These are phyloP conservation scores for Patella depressa DNA, from an alignment of 2,888 invertebrate species.

Conservation along the genomic window DNA sequence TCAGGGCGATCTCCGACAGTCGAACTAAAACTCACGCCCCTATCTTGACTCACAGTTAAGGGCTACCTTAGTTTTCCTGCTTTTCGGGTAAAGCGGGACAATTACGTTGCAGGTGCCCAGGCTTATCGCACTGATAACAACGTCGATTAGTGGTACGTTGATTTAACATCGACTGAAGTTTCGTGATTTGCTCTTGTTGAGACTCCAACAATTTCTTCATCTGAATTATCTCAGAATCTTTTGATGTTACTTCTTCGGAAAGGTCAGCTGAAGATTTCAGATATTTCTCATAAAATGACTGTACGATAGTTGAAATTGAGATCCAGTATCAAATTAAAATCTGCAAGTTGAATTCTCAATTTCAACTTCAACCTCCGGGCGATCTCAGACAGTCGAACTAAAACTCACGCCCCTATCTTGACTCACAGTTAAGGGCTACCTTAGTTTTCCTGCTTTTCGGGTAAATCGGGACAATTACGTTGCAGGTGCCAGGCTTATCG, in stretches of 20 bases:
- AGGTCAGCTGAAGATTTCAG: too few relatives aligned
- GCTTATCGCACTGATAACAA: not conserved
- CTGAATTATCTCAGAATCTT: not conserved
- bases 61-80: not conserved
- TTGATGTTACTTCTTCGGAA: not conserved
- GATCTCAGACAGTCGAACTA: too few relatives aligned
- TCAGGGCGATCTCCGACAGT: not conserved
- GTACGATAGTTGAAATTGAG: too few relatives aligned
- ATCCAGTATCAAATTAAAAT: too few relatives aligned
- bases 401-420: too few relatives aligned
- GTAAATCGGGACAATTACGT: too few relatives aligned
- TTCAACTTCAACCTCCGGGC: too few relatives aligned
- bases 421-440: too few relatives aligned
- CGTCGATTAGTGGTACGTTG: not conserved
- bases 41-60: not conserved
- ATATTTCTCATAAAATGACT: too few relatives aligned
- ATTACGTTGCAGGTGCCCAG: not conserved
- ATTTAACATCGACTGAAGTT: not conserved
- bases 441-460: too few relatives aligned
- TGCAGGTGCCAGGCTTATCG: too few relatives aligned
- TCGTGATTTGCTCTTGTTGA: not conserved
- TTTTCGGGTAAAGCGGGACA: not conserved
- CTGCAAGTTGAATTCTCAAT: too few relatives aligned
- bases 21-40: not conserved
- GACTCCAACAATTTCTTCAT: not conserved